Conservation (phyloP, 2,113 vertebrate species). For the Laterallus jamaicensis region DNA sequence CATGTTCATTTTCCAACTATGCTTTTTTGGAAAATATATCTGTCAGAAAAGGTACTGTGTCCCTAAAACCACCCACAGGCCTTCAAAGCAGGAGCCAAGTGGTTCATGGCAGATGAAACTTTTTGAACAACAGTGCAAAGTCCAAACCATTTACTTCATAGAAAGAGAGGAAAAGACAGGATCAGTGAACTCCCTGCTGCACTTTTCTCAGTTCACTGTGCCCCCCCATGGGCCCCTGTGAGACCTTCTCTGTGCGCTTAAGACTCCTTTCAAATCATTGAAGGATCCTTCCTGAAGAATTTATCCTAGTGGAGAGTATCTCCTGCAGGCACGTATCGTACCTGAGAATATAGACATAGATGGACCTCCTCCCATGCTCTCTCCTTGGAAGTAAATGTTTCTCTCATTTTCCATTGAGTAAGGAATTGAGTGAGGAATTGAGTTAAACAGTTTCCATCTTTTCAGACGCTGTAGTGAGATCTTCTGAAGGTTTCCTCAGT, state of each 20-base stretch:
- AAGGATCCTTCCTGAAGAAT: neutral
- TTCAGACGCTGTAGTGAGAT: neutral
- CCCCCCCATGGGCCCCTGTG: neutral
- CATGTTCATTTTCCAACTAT: neutral
- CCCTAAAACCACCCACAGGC: neutral
- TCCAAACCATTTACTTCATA: neutral
- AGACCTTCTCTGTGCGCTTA: neutral
- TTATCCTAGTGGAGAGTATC: neutral
- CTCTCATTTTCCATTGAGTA: neutral
- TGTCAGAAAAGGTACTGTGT: neutral
- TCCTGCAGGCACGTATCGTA: neutral
- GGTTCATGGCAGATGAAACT: neutral
- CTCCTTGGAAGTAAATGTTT: neutral
- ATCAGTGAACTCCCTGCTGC: neutral
- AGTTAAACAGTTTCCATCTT: neutral
- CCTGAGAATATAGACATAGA: neutral
- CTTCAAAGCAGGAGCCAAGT: neutral
- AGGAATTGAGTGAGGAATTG: neutral
- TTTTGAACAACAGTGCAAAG: neutral
- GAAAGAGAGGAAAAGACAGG: neutral
- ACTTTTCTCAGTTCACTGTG: neutral
- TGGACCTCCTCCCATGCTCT: neutral
- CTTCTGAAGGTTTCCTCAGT: constrained; percentile 4
- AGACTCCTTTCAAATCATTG: neutral
- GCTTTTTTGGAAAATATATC: neutral